These are phyloP conservation scores for Ceyx cyanopectus DNA, from an alignment of 2,113 vertebrate genomes.

Conservation along the genomic window DNA sequence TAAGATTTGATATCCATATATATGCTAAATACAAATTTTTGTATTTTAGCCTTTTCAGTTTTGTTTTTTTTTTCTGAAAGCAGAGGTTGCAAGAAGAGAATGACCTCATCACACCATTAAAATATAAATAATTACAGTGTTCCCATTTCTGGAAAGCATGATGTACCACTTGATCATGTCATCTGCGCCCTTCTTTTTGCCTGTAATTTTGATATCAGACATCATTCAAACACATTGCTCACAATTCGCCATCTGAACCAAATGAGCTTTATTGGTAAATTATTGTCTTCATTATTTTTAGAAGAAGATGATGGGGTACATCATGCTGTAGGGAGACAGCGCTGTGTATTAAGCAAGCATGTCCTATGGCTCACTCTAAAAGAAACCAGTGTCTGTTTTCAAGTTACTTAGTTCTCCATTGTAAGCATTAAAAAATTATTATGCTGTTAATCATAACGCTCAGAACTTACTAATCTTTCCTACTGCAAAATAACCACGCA, in stretches of 20 bases:
- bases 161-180: accelerated
- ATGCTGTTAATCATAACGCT: neutral
- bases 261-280: neutral
- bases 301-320: neutral
- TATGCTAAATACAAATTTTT: too few species aligned
- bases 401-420: accelerated
- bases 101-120: neutral
- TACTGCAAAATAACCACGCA: neutral
- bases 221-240: neutral
- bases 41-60: too few species aligned
- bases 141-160: neutral
- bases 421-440: neutral
- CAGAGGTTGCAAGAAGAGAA: neutral
- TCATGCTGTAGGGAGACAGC: neutral
- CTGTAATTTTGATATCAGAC: neutral
- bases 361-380: neutral
- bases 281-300: neutral
- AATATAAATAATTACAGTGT: neutral
- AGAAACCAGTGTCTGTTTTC: neutral
- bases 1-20: too few species aligned
- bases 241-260: neutral
- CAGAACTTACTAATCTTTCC: neutral
- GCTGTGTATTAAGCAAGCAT: neutral
- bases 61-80: too few species aligned
- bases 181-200: neutral